Evolutionary conservation across 2,888 invertebrate genomes (phyloP).

Genomic region (Aleiodes testaceus): DNA sequence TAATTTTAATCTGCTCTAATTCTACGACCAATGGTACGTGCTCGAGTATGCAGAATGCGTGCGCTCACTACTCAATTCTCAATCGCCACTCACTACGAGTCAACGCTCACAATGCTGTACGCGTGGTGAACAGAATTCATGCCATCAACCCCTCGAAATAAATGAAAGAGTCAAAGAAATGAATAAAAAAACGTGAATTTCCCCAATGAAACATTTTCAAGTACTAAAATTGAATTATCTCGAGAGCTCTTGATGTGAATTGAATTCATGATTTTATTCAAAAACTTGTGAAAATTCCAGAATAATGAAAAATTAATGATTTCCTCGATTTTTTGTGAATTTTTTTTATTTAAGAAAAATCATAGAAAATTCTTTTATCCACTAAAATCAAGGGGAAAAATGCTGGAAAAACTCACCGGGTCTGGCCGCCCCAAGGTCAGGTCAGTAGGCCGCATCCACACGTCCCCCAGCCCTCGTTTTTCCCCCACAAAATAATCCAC

Average conservation of each 20-base stretch:
- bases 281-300: too few species aligned
- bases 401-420: conserved; percentile 62
- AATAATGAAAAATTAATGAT: too few species aligned
- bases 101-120: not conserved
- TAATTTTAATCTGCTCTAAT: not conserved
- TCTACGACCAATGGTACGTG: conserved; percentile 37
- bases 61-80: conserved; percentile 31
- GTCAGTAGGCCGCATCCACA: conserved; percentile 65
- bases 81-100: not conserved
- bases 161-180: too few species aligned
- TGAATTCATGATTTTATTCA: too few species aligned
- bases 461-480: conserved; percentile 45
- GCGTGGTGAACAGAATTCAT: not conserved
- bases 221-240: too few species aligned
- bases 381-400: too few species aligned
- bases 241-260: too few species aligned
- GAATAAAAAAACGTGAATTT: too few species aligned
- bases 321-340: too few species aligned
- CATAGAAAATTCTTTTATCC: too few species aligned
- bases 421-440: conserved; percentile 70
- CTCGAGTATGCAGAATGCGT: conserved; percentile 38
- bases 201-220: too few species aligned
- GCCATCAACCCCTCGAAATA: not conserved
- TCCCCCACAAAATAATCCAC: conserved; percentile 43
- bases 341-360: too few species aligned